Evolutionary conservation across 2,113 vertebrate genomes (phyloP).

Genomic region (Atherinomorus stipes): DNA sequence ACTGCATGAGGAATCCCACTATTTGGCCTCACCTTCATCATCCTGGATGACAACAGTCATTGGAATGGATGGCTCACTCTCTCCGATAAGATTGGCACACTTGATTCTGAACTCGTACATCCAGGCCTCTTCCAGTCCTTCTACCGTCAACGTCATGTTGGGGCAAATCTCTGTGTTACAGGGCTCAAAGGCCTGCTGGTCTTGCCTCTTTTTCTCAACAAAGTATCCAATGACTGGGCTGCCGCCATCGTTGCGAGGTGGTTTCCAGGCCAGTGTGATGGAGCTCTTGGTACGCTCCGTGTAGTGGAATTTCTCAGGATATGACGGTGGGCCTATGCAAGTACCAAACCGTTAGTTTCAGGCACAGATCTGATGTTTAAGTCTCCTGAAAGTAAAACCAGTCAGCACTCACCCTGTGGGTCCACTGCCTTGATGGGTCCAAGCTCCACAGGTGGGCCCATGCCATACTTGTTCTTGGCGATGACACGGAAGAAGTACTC

Average conservation of each 20-base stretch:
- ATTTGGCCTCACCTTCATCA: slow-evolving; percentile 90
- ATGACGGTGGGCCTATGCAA: slow-evolving; percentile 89
- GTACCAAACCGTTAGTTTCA: background rate
- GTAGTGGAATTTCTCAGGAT: slow-evolving; percentile 96
- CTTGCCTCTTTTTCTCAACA: slow-evolving; percentile 94
- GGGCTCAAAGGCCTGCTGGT: slow-evolving; percentile 90
- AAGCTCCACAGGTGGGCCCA: slow-evolving; percentile 90
- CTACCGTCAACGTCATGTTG: slow-evolving; percentile 88
- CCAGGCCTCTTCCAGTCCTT: slow-evolving; percentile 91
- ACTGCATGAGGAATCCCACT: background rate
- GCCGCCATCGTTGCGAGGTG: slow-evolving; percentile 94
- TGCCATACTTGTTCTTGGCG: slow-evolving; percentile 96
- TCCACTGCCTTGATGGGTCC: slow-evolving; percentile 93
- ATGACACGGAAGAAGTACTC: slow-evolving; percentile 95
- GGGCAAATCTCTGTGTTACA: slow-evolving; percentile 89
- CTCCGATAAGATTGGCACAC: slow-evolving; percentile 91
- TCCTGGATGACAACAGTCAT: slow-evolving; percentile 94
- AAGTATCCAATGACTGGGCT: slow-evolving; percentile 95
- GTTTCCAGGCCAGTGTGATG: slow-evolving; percentile 92
- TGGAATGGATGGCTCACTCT: slow-evolving; percentile 94
- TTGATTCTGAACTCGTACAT: slow-evolving; percentile 98
- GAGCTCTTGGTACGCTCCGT: slow-evolving; percentile 94
- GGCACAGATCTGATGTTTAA: background rate
- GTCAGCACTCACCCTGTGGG: slow-evolving; percentile 86
- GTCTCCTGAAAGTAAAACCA: background rate